Evolutionary conservation across 2,113 vertebrate genomes (phyloP).

Genomic region (Chrysemys picta): DNA sequence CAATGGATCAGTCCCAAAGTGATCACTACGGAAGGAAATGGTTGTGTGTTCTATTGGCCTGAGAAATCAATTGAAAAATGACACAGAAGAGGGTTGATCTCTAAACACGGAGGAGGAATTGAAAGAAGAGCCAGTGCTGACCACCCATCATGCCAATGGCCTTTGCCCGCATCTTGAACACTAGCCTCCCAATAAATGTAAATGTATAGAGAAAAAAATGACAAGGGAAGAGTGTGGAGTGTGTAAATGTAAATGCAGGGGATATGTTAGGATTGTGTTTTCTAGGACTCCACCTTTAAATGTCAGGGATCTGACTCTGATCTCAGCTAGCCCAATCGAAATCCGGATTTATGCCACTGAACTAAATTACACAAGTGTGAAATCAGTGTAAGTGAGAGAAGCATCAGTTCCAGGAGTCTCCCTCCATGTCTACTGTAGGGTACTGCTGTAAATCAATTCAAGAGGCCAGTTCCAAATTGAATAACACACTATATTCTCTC

Average conservation of each 20-base stretch:
- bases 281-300: background rate
- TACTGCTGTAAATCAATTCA: background rate
- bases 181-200: no score
- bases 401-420: background rate
- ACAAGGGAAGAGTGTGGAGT: background rate
- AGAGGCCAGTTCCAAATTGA: background rate
- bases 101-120: background rate
- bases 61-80: background rate
- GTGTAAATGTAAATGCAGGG: background rate
- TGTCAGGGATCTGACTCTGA: background rate
- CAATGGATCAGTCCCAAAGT: background rate
- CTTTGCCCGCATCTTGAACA: no score
- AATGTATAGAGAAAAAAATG: no score
- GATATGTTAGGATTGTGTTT: background rate
- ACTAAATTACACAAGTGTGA: background rate
- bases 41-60: background rate
- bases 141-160: background rate
- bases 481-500: background rate
- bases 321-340: background rate
- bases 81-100: background rate
- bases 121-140: background rate
- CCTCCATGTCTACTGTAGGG: background rate
- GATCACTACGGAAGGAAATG: background rate
- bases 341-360: background rate
- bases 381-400: no score